These are phyloP conservation scores for Lampris incognitus DNA, from an alignment of 2,113 vertebrate species.

Conservation along the genomic window DNA sequence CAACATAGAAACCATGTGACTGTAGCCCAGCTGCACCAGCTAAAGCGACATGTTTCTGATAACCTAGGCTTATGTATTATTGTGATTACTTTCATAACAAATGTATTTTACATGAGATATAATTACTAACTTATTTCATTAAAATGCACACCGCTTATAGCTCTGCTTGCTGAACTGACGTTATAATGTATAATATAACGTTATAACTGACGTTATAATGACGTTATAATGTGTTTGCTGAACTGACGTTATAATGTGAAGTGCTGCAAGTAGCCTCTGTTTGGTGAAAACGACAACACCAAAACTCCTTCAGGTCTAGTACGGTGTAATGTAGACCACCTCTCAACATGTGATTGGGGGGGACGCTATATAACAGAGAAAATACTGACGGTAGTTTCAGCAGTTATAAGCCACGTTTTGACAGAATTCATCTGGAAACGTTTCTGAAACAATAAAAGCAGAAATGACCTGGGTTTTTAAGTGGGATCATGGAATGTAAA, in stretches of 20 bases:
- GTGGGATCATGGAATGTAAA: neutral
- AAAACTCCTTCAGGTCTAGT: neutral
- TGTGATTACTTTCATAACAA: neutral
- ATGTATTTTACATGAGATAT: neutral
- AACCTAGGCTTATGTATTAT: neutral
- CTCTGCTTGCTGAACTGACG: neutral
- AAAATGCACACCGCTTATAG: neutral
- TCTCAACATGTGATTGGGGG: constrained; percentile 17
- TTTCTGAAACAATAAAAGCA: neutral
- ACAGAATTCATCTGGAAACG: neutral
- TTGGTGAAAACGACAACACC: constrained; percentile 3
- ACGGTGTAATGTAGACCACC: constrained; percentile 9
- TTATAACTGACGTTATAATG: neutral
- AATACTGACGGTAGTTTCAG: neutral
- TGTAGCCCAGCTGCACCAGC: neutral
- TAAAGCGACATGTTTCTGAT: neutral
- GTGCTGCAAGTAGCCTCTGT: neutral
- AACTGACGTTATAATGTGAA: neutral
- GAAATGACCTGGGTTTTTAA: neutral
- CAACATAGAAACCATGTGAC: neutral
- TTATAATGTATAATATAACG: neutral
- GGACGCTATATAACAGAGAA: neutral
- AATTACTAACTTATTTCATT: neutral
- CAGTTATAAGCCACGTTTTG: neutral
- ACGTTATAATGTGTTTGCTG: neutral